Conservation (phyloP, 2,113 vertebrate species). For the Tapirus terrestris region DNA sequence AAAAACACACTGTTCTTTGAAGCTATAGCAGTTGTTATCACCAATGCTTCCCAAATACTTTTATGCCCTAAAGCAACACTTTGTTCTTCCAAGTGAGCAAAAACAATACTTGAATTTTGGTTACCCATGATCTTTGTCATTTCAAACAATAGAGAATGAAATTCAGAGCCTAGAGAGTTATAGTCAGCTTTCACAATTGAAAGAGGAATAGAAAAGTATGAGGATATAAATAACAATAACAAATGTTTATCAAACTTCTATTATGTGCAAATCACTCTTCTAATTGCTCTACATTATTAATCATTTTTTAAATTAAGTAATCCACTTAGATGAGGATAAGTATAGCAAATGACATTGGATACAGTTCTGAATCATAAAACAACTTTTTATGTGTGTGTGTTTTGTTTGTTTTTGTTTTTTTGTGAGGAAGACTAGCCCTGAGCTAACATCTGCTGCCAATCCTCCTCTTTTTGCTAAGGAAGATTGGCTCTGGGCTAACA, state of each 20-base stretch:
- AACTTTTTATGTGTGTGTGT: not conserved
- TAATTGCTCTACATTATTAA: not conserved
- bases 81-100: not conserved
- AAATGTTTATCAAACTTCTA: not conserved
- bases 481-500: too few relatives aligned
- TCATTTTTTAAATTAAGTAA: not conserved
- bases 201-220: not conserved
- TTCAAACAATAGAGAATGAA: not conserved
- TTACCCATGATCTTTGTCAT: not conserved
- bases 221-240: not conserved
- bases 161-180: not conserved
- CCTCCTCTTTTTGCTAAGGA: too few relatives aligned
- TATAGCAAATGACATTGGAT: not conserved
- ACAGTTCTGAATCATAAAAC: not conserved
- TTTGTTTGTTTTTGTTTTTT: too few relatives aligned
- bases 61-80: not conserved
- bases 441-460: too few relatives aligned
- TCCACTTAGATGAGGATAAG: not conserved
- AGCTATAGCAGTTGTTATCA: not conserved
- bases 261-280: not conserved
- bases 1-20: not conserved
- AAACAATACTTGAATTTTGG: not conserved
- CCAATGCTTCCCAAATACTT: not conserved
- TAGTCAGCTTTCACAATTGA: not conserved
- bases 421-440: too few relatives aligned